Base-by-base conservation (phyloP, 37 sponge, comb jelly and placozoan species). In the Mnemiopsis leidyi region DNA sequence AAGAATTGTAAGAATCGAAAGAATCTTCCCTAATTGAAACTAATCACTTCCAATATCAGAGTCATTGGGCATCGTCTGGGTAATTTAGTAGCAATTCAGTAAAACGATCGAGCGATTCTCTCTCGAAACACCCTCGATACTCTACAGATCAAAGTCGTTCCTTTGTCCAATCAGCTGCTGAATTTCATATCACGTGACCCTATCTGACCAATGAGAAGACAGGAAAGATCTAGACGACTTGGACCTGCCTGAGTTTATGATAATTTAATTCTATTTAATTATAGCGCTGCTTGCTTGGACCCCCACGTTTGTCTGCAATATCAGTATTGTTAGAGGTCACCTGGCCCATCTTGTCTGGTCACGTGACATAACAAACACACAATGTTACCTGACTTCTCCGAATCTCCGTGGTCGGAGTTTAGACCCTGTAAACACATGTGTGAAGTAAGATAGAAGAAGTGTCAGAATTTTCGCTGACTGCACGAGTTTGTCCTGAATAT, bases 201-300 rank as follows among this genome's bases (percentile, higher is more conserved):
- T 5, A 71, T 9, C 79, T 28, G 79, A 33, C 79, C 79, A 77
- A 77, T 77, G 36, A 77, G 35, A 26, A 32, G 1, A 0, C 3
- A 20, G 79, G 32, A 77, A 31, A 34, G 32, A 0, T 34, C 79
- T 13, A 26, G 32, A 26, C 26, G 33, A 77, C 36, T 33, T 18
- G 26, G 18, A 32, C 9, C 32, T 1, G 79, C 33, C 35, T 26
- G 20, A 77, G 79, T 77, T 77, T 77, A 77, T 77, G 79, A 77
- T 77, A 77, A 77, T 77, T 77, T 77, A 77, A 77, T 77, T 77
- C 79, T 34, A 77, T 77, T 77, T 77, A 77, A 77, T 77, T 77
- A 77, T 77, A 77, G 36, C 79, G 26, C 35, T 77, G 79, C 79
- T 77, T 77, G 79, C 26, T 32, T 31, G 32, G 32, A 32, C 79